phyloP scores from a whole-genome alignment of 2,113 vertebrate species.

The Tachysurus fulvidraco region DNA sequence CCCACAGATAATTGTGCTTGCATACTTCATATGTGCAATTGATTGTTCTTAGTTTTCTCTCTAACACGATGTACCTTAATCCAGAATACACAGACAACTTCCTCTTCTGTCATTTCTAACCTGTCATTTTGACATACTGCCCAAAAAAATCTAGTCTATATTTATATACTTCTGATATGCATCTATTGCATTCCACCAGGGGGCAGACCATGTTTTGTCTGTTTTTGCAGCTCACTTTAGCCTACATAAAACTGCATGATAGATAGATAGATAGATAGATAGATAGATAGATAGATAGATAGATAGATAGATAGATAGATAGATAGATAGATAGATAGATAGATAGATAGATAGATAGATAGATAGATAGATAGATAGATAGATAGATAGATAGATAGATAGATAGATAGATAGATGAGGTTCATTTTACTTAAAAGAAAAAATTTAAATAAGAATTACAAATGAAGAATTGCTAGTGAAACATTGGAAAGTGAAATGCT shows the following conservation, averaged over 20 bases:
- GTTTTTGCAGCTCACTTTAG: neutral
- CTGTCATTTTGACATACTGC: neutral
- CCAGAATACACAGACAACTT: neutral
- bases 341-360: too few species aligned
- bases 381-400: too few species aligned
- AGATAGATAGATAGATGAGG: too few species aligned
- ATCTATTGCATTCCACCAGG: neutral
- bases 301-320: too few species aligned
- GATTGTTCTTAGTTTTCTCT: neutral
- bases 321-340: too few species aligned
- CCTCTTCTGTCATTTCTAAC: neutral
- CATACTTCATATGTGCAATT: neutral
- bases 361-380: too few species aligned
- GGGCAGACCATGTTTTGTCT: neutral
- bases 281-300: too few species aligned
- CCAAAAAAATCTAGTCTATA: neutral
- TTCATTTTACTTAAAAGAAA: neutral
- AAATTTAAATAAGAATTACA: neutral
- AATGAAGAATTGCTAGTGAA: neutral
- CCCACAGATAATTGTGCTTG: neutral
- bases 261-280: too few species aligned
- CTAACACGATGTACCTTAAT: neutral
- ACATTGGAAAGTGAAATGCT: neutral
- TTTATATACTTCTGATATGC: neutral
- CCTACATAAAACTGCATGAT: neutral